Base-by-base conservation (phyloP, 2,113 vertebrate genomes). In the Bufo bufo region DNA sequence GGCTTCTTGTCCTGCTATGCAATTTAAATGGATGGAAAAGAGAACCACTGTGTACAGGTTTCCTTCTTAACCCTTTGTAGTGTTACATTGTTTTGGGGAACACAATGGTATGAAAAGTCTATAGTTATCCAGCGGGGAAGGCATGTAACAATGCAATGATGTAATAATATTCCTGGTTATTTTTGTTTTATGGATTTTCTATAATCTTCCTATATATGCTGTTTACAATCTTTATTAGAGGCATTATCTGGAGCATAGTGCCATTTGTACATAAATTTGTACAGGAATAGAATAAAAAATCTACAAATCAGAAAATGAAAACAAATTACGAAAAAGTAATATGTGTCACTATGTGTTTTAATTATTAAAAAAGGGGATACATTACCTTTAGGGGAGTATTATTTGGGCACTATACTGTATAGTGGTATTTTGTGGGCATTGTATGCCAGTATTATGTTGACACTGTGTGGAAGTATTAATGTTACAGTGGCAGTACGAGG, bases 21-120 rank as follows among this genome's bases (percentile, higher is more conserved):
- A 58, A 56, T 84, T 84, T 84, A 72, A 10, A 84, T 66, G n/a
- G 61, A 66, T 19, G 45, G 63, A 58, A 10, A 23, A 66, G 65
- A 71, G 20, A 66, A 84, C 54, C 69, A 10, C 82, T 43, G 65
- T 17, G 82, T 69, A 33, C 33, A 16, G 54, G 20, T 82, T 45
- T 43, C 43, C 43, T 49, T 17, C 20, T 82, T 65, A 82, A 82
- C 80, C 78, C 80, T 66, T 63, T 50, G 43, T 49, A 12, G 9
- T 82, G 2, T 65, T n/a, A 3, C 4, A 63, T 45, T 45, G 16
- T 45, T n/a, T 82, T 63, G 17, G 33, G 16, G 49, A 63, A 47
- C 56, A 61, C 1, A 69, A 49, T 9, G 3, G 8, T 54, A 52
- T 52, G 20, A 10, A 66, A 66, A 66, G n/a, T n/a, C 66, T 33